Base-by-base conservation (phyloP, 2,797 vertebrate genomes). In the Serranus cabrilla region DNA sequence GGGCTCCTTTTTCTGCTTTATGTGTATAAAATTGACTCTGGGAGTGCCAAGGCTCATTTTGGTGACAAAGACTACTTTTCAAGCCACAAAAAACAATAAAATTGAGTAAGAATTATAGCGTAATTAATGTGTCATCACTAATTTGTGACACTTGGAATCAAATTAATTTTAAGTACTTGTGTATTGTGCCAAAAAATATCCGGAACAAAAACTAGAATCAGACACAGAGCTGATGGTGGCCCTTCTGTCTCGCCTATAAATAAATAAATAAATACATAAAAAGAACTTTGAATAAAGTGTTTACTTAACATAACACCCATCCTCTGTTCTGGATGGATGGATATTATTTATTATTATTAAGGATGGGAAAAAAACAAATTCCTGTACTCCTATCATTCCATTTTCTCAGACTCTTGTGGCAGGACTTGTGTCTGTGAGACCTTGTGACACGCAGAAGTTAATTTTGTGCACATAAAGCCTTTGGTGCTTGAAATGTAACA, bases 351-450 rank as follows among this genome's bases (percentile, higher is more conserved):
- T 27, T 27, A 27, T 27, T 27, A 6, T 27, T 27, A 3, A 27
- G 3, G 3, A 27, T 27, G 3, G 27, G 3, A 3, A 27, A 3
- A 27, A 6, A 27, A 27, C 27, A 27, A 6, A 3, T 27, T 27
- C 6, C 27, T n/a, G 4, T 58, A 18, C 27, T 61, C 17, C 57
- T n/a, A 18, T 51, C 4, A 27, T 39, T 55, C 12, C 10, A 27
- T 13, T 57, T 73, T 74, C 27, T 56, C 46, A 50, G 46, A 78
- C 58, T 75, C 18, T 74, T 74, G 65, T 71, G 57, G 69, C 71
- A 65, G 25, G 69, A 52, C 51, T 49, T 7, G 16, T 51, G 50
- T 69, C 20, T 65, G 17, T 50, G 34, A 46, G 20, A 31, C 65
- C 16, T 13, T 9, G 18, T 31, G 17, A 49, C 37, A 45, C 52